Evolutionary conservation across 2,113 vertebrate genomes (phyloP), one percentile per base, ranked within the genome.

Genomic region (Coregonus clupeaformis): DNA sequence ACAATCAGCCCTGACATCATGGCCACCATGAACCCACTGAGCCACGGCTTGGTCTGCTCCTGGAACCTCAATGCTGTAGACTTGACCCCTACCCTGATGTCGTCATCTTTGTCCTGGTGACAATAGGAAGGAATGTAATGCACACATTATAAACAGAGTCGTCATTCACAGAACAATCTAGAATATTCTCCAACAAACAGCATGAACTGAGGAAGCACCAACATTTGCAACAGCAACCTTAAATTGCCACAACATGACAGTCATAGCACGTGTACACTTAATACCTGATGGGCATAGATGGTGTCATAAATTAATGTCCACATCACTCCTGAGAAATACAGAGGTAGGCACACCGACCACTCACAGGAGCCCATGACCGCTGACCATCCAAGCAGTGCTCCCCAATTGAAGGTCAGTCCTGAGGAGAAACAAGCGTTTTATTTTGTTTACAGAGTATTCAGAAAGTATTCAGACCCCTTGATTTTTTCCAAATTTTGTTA

Each of bases 281-380:
- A 77, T 87, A 99, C 98, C 97, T 99, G 97, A 91, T 99, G 97
- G 9, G 97, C 98, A 14, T 99, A 99, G 81, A 98, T 96, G 3
- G 98, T 99, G 84, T 99, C 97, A 0, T 99, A 98, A 42, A 97
- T 91, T 72, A 99, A 83, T 0, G 97, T 99, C 97, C 97, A 98
- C 95, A 97, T 95, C 67, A 98, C 87, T 64, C 97, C 97, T 73
- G 96, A 96, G 22, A 96, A 91, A 86, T 99, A 98, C 69, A 98
- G 88, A 2, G 97, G 97, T 24, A 99, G 92, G 73, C 98, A 99
- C 18, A 98, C 93, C 0, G 94, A 94, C 90, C 95, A 97, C 45
- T 97, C 95, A 79, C 97, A 98, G 0, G 92, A 95, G 29, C 96
- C 96, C 77, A 25, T 94, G 71, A 99, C 27, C 6, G 98, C 97